These are phyloP conservation scores for Hirtodrosophila trivittata DNA, from an alignment of 2,888 invertebrate species.

Conservation along the genomic window DNA sequence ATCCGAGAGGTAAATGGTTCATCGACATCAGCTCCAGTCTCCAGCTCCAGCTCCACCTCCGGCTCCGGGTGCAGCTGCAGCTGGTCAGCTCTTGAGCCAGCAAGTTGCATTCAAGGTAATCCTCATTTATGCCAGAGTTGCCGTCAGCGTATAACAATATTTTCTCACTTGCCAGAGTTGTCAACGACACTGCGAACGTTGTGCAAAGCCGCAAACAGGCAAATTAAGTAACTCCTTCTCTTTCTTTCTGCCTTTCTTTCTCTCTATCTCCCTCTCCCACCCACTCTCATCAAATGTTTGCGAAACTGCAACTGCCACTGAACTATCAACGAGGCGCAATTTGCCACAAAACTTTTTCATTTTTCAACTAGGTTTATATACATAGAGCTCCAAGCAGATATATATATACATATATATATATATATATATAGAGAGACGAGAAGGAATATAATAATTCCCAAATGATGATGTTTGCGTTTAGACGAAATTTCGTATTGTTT, in stretches of 20 bases:
- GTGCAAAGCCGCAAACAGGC: constrained; percentile 48
- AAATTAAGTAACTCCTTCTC: constrained; percentile 63
- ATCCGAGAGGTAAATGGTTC: constrained; percentile 33
- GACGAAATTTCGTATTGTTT: constrained; percentile 28
- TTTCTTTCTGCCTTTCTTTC: background rate
- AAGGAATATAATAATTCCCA: constrained; percentile 47
- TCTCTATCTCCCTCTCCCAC: too few species aligned
- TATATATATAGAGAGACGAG: constrained; percentile 11
- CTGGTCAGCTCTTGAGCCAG: background rate
- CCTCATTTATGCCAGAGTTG: constrained; percentile 44
- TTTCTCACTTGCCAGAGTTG: constrained; percentile 21
- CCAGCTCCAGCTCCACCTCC: background rate
- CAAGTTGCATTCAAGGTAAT: constrained; percentile 22
- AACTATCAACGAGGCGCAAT: constrained; percentile 33
- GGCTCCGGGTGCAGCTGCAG: background rate
- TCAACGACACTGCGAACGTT: background rate
- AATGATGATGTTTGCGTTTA: constrained; percentile 64
- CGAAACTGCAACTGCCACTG: constrained; percentile 15
- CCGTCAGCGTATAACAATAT: constrained; percentile 27
- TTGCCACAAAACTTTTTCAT: constrained; percentile 52
- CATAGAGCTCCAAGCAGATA: constrained; percentile 1
- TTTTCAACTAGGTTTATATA: constrained; percentile 14
- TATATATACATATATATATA: constrained; percentile 5
- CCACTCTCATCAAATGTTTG: constrained; percentile 16
- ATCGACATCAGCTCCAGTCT: constrained; percentile 19